phyloP scores from a whole-genome alignment of 2,113 vertebrate genomes.

The Aramus guarauna region DNA sequence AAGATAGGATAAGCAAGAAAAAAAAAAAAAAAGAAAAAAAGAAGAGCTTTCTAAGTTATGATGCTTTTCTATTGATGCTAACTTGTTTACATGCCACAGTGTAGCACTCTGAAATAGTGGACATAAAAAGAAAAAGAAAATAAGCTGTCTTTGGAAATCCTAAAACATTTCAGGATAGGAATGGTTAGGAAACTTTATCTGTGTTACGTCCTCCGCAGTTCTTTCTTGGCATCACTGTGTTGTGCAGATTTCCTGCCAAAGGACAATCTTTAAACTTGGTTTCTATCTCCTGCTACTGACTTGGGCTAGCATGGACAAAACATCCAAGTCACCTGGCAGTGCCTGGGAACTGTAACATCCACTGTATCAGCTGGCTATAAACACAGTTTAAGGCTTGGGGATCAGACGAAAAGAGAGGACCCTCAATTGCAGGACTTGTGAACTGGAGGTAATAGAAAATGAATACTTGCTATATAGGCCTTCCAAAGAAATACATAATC shows the following conservation, averaged over 20 bases:
- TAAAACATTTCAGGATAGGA: not conserved
- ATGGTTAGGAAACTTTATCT: not conserved
- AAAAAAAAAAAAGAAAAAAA: not conserved
- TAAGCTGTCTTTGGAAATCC: not conserved
- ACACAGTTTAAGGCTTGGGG: not conserved
- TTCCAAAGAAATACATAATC: not conserved
- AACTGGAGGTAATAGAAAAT: not conserved
- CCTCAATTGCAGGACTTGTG: not conserved
- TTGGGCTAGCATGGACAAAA: not conserved
- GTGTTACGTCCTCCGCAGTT: not conserved
- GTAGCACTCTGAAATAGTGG: not conserved
- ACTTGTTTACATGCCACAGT: not conserved
- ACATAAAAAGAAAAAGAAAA: not conserved
- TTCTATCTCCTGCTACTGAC: not conserved
- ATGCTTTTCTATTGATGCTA: not conserved
- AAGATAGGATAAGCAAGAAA: not conserved
- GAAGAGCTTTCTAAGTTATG: not conserved
- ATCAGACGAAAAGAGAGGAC: not conserved
- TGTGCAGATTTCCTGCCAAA: not conserved
- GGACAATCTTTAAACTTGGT: not conserved
- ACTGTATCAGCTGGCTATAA: not conserved
- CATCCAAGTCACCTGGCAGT: rapidly evolving
- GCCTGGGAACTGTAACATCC: not conserved
- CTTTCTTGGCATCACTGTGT: not conserved
- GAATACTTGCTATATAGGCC: not conserved